A percentile compares a stretch with the other conserved stretches of the same genome.
phyloP scores from a whole-genome alignment of 2,113 vertebrate species.

The Mobula hypostoma region DNA sequence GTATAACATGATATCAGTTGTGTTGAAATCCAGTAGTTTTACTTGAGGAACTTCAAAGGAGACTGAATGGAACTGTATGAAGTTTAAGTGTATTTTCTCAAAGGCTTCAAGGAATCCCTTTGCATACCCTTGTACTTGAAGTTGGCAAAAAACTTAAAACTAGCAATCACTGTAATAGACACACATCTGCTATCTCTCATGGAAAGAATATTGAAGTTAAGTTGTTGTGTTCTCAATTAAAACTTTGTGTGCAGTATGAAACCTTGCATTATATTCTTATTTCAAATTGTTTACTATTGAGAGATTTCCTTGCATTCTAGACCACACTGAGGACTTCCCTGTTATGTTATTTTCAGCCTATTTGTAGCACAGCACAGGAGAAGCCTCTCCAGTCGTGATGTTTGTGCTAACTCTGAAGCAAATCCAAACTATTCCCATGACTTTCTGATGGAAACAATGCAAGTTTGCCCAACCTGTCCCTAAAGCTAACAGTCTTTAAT shows the following conservation, averaged over 20 bases:
- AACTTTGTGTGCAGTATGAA: neutral
- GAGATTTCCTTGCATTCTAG: neutral
- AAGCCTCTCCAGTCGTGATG: too few species aligned
- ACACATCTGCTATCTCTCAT: neutral
- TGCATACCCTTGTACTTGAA: neutral
- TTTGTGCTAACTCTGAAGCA: too few species aligned
- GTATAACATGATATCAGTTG: neutral
- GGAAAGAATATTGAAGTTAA: neutral
- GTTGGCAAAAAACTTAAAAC: neutral
- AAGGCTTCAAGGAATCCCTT: neutral
- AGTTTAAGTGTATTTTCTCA: neutral
- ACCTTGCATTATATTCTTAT: neutral
- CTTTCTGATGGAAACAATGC: too few species aligned
- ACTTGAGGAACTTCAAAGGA: neutral
- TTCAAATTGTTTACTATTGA: neutral
- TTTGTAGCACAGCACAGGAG: neutral
- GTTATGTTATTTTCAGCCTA: neutral
- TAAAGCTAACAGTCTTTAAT: too few species aligned
- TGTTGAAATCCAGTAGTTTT: neutral
- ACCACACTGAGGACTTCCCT: neutral
- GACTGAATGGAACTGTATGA: neutral
- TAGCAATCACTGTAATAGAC: neutral
- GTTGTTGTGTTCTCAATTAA: neutral
- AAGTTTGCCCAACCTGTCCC: too few species aligned
- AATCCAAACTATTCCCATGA: too few species aligned